phyloP scores from a whole-genome alignment of 2,888 invertebrate genomes.

The Ornithoptera priamus region DNA sequence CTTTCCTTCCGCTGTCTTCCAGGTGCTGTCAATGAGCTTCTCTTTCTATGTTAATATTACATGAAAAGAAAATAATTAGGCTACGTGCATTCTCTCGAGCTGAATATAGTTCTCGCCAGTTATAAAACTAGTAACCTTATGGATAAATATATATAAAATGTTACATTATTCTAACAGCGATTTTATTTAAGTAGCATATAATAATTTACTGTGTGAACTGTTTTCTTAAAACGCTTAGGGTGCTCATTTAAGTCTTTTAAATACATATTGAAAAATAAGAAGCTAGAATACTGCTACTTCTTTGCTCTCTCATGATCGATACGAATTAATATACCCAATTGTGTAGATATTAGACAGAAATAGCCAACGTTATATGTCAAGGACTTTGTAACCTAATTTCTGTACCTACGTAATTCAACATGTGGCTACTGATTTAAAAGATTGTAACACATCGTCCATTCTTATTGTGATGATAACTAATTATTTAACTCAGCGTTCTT shows the following conservation, averaged over 20 bases:
- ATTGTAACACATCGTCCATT: not conserved
- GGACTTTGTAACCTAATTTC: slow-evolving; percentile 60
- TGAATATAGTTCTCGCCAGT: too few species aligned
- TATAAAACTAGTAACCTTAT: too few species aligned
- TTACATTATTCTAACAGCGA: too few species aligned
- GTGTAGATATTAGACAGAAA: slow-evolving; percentile 23
- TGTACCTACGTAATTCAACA: slow-evolving; percentile 46
- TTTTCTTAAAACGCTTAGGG: too few species aligned
- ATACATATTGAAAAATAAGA: not conserved
- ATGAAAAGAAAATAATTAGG: too few species aligned
- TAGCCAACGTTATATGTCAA: slow-evolving; percentile 47
- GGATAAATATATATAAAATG: too few species aligned
- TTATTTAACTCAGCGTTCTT: not conserved
- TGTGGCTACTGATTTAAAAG: slow-evolving; percentile 36
- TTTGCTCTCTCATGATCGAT: not conserved
- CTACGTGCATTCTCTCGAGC: too few species aligned
- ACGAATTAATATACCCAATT: slow-evolving; percentile 13
- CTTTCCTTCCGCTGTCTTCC: too few species aligned
- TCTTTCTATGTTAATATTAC: not conserved
- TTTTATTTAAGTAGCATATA: not conserved
- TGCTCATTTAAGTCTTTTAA: too few species aligned
- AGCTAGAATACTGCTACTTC: not conserved
- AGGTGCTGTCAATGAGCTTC: not conserved
- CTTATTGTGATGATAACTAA: not conserved
- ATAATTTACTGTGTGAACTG: not conserved